Evolutionary conservation across 2,113 vertebrate genomes (phyloP).

Genomic region (Steatornis caripensis): DNA sequence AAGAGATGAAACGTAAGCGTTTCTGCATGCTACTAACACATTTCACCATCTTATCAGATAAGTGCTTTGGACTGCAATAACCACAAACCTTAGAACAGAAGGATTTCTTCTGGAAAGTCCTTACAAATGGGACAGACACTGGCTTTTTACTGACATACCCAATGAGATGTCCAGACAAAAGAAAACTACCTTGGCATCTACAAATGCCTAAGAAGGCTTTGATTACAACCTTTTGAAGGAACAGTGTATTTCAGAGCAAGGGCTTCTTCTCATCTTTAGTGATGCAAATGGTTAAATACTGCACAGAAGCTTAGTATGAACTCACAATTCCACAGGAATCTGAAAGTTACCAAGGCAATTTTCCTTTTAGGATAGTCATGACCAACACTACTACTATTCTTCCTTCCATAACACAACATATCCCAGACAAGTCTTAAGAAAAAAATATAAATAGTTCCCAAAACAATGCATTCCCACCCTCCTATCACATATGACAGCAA

Average conservation of each 20-base stretch:
- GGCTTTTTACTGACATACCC: conserved; percentile 62
- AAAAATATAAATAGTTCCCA: conserved; percentile 78
- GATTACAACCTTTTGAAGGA: conserved; percentile 59
- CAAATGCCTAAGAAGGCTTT: conserved; percentile 61
- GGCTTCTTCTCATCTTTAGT: conserved; percentile 64
- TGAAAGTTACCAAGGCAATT: conserved; percentile 80
- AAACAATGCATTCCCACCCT: conserved; percentile 44
- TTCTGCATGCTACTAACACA: conserved; percentile 76
- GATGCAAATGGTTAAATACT: conserved; percentile 68
- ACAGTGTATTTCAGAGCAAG: conserved; percentile 62
- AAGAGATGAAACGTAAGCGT: conserved; percentile 60
- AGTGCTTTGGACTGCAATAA: conserved; percentile 56
- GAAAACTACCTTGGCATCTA: conserved; percentile 79
- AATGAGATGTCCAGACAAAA: conserved; percentile 62
- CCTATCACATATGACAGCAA: conserved; percentile 54
- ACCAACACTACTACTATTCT: conserved; percentile 59
- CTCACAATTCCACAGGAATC: conserved; percentile 86
- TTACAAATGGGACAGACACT: conserved; percentile 29
- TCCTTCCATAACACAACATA: conserved; percentile 65
- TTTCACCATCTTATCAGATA: conserved; percentile 56
- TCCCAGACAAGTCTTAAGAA: conserved; percentile 70
- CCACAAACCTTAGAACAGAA: conserved; percentile 34
- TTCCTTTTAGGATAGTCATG: conserved; percentile 77
- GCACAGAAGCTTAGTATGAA: conserved; percentile 77
- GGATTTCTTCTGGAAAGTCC: conserved; percentile 54